Conservation (phyloP, 1,140 invertebrate genomes). For the Cryptotermes secundus region DNA sequence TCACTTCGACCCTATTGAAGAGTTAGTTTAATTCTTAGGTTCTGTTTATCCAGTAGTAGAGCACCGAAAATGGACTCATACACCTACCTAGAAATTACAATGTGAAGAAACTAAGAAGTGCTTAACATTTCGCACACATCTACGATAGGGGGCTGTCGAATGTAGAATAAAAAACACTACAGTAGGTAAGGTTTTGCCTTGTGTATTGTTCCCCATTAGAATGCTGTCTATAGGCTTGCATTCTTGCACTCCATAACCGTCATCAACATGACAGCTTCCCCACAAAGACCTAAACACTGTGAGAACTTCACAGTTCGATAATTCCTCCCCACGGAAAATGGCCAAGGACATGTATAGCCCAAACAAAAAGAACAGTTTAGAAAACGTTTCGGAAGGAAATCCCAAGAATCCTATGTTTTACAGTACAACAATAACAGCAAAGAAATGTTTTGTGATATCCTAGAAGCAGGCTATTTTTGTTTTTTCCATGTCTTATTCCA, state of each 20-base stretch:
- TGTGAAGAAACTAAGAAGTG: no score
- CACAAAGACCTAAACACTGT: conserved; percentile 1
- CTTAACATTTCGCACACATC: no score
- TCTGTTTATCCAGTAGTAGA: no score
- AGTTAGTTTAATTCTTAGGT: no score
- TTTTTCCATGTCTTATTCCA: not conserved
- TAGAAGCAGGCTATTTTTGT: not conserved
- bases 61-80: no score
- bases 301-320: conserved; percentile 16
- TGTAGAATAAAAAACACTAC: no score
- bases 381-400: not conserved
- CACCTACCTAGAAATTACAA: no score
- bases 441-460: not conserved
- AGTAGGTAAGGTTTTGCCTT: no score
- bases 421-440: not conserved
- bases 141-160: no score
- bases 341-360: not conserved
- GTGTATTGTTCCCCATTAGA: not conserved
- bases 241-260: not conserved
- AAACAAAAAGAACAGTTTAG: not conserved
- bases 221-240: not conserved
- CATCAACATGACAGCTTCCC: conserved; percentile 13
- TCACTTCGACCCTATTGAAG: no score
- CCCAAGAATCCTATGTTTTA: not conserved
- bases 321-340: not conserved